Percentiles rank a stretch among this genome's conserved stretches.
Evolutionary conservation across 2,113 vertebrate genomes (phyloP).

Genomic region (Crocuta crocuta): DNA sequence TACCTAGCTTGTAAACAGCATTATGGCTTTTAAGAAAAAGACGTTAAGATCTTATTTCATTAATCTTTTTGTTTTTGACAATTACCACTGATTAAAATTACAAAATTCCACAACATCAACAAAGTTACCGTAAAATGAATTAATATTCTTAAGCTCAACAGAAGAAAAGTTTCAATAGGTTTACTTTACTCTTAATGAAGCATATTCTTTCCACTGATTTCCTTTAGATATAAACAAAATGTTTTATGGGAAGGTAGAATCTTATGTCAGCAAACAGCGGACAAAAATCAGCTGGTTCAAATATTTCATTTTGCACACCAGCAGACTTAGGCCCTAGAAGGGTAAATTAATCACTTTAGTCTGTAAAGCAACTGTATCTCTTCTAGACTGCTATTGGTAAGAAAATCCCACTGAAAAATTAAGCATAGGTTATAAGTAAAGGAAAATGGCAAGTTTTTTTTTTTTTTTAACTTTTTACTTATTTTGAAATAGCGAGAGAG

Average conservation of each 20-base stretch:
- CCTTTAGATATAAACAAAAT: not conserved
- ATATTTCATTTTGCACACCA: not conserved
- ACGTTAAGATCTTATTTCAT: not conserved
- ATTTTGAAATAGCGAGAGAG: no score
- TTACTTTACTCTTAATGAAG: not conserved
- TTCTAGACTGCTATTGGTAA: not conserved
- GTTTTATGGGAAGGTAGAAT: not conserved
- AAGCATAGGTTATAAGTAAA: not conserved
- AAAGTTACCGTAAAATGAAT: not conserved
- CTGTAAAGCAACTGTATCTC: not conserved
- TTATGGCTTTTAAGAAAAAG: constrained; percentile 16
- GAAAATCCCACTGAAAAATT: constrained; percentile 31
- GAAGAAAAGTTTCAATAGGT: constrained; percentile 16
- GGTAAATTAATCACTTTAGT: constrained; percentile 10
- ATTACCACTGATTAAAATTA: not conserved
- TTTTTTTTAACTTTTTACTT: no score
- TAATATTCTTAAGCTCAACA: not conserved
- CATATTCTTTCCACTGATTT: not conserved
- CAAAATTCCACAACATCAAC: not conserved
- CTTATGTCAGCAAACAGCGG: not conserved
- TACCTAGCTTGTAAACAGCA: constrained; percentile 1
- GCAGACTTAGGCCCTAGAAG: not conserved
- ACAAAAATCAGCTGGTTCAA: constrained; percentile 31
- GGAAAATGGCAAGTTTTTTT: not conserved
- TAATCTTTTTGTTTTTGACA: not conserved